Percentiles rank a stretch among this genome's conserved stretches.
Evolutionary conservation across 2,113 vertebrate genomes (phyloP).

Genomic region (Rynchops niger): DNA sequence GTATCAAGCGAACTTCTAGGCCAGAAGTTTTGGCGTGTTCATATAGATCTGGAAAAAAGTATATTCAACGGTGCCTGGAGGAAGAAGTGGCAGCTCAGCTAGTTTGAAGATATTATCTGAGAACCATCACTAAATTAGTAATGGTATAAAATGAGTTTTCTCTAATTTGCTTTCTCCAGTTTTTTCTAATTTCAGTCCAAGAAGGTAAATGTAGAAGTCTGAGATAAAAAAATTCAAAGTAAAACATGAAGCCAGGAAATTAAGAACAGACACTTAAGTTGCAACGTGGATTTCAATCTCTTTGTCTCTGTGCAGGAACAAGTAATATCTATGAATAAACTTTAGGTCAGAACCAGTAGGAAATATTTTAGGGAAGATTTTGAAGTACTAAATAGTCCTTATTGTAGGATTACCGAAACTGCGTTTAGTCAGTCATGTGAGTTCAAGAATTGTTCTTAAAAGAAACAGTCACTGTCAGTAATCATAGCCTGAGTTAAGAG

Average conservation of each 20-base stretch:
- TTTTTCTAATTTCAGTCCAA: background rate
- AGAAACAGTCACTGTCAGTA: background rate
- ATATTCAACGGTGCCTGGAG: rapidly evolving
- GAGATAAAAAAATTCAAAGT: background rate
- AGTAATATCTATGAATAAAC: background rate
- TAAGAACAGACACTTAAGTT: background rate
- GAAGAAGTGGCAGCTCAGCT: background rate
- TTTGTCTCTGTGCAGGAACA: background rate
- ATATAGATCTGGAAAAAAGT: background rate
- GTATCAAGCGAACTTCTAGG: background rate
- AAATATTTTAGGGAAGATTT: background rate
- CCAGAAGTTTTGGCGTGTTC: background rate
- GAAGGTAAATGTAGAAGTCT: background rate
- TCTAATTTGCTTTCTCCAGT: background rate
- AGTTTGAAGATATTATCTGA: background rate
- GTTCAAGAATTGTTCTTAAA: background rate
- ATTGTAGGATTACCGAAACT: background rate
- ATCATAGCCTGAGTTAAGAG: background rate
- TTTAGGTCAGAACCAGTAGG: background rate
- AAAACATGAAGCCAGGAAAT: background rate
- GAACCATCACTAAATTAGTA: background rate
- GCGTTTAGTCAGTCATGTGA: background rate
- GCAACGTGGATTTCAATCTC: background rate
- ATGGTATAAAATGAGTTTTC: background rate
- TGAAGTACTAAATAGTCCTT: background rate